Percentiles rank a stretch among this genome's conserved stretches.
These are phyloP conservation scores for Scylla paramamosain DNA, from an alignment of 1,140 invertebrate genomes.

Conservation along the genomic window DNA sequence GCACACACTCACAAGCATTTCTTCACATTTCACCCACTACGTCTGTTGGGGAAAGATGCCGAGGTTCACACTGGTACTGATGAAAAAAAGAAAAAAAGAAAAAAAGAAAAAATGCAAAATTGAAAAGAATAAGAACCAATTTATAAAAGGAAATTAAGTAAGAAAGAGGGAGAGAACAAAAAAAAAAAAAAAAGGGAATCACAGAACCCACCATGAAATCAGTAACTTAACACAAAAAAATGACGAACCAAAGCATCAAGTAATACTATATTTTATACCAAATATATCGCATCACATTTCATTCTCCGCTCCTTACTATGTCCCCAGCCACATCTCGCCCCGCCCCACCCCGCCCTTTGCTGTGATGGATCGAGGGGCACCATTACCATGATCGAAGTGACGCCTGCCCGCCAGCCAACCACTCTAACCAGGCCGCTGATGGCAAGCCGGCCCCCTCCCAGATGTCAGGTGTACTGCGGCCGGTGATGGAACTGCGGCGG, in stretches of 20 bases:
- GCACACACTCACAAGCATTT: no score
- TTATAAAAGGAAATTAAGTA: no score
- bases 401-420: background rate
- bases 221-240: constrained; percentile 15
- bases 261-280: background rate
- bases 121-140: no score
- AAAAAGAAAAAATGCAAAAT: no score
- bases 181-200: no score
- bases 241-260: background rate
- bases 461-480: background rate
- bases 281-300: background rate
- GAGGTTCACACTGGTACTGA: no score
- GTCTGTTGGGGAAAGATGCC: no score
- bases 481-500: no score
- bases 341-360: background rate
- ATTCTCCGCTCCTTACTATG: background rate
- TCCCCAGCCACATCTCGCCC: background rate
- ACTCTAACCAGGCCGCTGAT: background rate
- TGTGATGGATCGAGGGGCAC: background rate
- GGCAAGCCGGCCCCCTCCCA: background rate
- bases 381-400: constrained; percentile 47
- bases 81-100: no score
- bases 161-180: no score
- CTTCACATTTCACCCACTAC: no score
- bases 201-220: background rate